Conservation (phyloP, 2,888 invertebrate genomes). For the Rhyacophila evoluta region DNA sequence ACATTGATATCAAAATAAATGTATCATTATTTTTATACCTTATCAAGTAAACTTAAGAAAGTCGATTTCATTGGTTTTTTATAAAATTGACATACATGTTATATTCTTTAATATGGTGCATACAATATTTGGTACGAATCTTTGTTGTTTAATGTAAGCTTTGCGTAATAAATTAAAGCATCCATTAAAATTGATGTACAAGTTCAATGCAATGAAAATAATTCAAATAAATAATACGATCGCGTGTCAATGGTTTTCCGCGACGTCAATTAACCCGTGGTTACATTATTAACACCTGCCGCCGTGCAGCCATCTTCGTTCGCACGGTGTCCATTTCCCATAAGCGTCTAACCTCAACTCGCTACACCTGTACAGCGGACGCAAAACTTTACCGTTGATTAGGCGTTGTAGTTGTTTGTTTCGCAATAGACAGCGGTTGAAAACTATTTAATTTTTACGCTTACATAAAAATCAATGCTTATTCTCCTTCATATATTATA, state of each 20-base stretch:
- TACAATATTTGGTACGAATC: no score
- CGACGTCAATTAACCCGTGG: slow-evolving; percentile 39
- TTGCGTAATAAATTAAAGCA: no score
- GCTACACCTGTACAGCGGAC: slow-evolving; percentile 38
- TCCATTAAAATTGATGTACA: no score
- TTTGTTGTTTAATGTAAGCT: not conserved
- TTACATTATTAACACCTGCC: slow-evolving; percentile 42
- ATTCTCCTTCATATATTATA: no score
- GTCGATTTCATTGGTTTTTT: no score
- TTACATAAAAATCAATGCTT: not conserved
- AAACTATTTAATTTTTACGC: not conserved
- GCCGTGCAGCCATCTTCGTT: slow-evolving; percentile 27
- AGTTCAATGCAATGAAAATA: not conserved
- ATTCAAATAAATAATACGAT: not conserved
- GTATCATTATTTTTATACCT: no score
- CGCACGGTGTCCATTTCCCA: slow-evolving; percentile 43
- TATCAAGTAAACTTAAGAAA: no score
- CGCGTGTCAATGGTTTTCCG: slow-evolving; percentile 42
- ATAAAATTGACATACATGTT: no score
- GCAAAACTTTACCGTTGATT: slow-evolving; percentile 23
- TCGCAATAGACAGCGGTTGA: slow-evolving; percentile 22
- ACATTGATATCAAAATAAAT: no score
- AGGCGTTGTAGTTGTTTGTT: slow-evolving; percentile 14
- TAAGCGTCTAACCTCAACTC: slow-evolving; percentile 34
- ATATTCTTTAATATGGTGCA: no score